Conservation (phyloP, 2,888 invertebrate species). For the Sphaerophoria rueppellii region DNA sequence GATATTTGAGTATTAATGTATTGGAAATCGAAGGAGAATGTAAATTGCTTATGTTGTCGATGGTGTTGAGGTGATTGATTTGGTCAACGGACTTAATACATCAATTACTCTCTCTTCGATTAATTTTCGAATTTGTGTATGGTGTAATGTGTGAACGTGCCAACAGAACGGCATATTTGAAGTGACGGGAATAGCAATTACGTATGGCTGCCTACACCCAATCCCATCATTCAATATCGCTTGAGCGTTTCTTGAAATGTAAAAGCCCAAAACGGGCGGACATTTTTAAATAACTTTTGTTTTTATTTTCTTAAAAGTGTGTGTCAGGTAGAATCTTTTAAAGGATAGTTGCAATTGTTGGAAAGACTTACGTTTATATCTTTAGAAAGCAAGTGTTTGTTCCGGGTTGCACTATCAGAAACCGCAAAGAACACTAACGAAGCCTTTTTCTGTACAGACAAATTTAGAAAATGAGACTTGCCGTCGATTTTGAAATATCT, state of each 20-base stretch:
- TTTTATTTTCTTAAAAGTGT: neutral
- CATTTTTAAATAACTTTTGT: neutral
- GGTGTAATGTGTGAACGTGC: neutral
- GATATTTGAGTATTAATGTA: neutral
- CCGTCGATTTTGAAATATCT: too few species aligned
- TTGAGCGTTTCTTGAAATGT: slow-evolving; percentile 22
- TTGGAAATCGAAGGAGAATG: slow-evolving; percentile 33
- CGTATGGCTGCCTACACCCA: slow-evolving; percentile 19
- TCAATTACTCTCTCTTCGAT: slow-evolving; percentile 42
- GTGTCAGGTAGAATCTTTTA: too few species aligned
- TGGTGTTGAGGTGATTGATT: slow-evolving; percentile 46
- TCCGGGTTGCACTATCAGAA: too few species aligned
- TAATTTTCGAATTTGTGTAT: slow-evolving; percentile 13
- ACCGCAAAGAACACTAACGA: too few species aligned
- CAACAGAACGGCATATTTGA: neutral
- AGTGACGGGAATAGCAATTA: neutral
- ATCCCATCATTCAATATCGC: slow-evolving; percentile 17
- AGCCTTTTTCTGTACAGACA: too few species aligned
- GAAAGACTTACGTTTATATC: too few species aligned
- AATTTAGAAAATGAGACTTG: too few species aligned
- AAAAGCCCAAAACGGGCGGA: slow-evolving; percentile 12
- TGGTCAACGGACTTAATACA: slow-evolving; percentile 45
- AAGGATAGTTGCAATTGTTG: too few species aligned
- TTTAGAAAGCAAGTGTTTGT: too few species aligned
- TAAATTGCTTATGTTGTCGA: slow-evolving; percentile 41